Evolutionary conservation across 2,888 invertebrate genomes (phyloP).

Genomic region (Tenodera sinensis): DNA sequence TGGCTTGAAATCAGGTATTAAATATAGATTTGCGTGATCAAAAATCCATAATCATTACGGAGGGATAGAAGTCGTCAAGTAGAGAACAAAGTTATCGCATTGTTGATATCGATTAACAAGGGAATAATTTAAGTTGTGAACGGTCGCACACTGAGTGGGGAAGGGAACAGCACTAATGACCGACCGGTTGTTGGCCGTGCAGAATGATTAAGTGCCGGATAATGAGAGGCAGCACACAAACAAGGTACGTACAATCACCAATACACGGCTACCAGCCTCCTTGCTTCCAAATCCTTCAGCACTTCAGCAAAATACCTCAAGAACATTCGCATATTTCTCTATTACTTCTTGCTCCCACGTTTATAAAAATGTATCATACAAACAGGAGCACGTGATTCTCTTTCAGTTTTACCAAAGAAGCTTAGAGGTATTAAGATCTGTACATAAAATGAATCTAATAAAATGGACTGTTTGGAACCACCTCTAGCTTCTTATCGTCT

Average conservation of each 20-base stretch:
- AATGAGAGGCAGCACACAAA: not conserved
- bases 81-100: not conserved
- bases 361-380: too few species aligned
- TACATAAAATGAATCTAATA: too few species aligned
- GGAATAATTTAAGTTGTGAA: slow-evolving; percentile 12
- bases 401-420: too few species aligned
- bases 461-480: too few species aligned
- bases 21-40: not conserved
- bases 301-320: too few species aligned
- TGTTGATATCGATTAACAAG: slow-evolving; percentile 1
- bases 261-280: not conserved
- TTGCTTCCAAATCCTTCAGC: not conserved
- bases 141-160: not conserved
- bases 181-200: not conserved
- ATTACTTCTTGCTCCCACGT: not conserved
- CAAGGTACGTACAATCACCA: not conserved
- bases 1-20: not conserved
- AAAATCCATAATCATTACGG: not conserved
- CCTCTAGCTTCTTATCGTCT: too few species aligned
- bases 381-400: too few species aligned
- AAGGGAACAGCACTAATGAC: not conserved
- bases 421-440: too few species aligned
- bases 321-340: not conserved
- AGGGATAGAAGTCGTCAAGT: not conserved
- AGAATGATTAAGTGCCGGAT: slow-evolving; percentile 9